Percentiles rank a stretch among this genome's conserved stretches.
Evolutionary conservation across 2,888 invertebrate genomes (phyloP).

Genomic region (Lasioglossum lativentre): DNA sequence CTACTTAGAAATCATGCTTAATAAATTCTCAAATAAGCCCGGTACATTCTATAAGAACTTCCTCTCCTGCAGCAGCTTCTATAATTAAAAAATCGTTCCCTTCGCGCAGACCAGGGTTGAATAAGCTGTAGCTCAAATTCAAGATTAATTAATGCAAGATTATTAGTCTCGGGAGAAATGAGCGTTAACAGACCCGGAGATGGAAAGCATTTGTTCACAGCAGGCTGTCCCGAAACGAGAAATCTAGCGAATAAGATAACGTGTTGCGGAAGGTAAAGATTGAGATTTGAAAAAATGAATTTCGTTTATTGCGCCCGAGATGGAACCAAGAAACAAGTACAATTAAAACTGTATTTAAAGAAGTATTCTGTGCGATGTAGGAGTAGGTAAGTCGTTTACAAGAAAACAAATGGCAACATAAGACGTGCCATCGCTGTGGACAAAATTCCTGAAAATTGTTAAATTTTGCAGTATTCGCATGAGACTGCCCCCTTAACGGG

Average conservation of each 20-base stretch:
- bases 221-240: neutral
- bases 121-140: neutral
- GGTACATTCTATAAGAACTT: neutral
- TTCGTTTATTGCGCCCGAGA: neutral
- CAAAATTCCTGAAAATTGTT: no score
- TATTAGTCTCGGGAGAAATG: neutral
- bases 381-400: neutral
- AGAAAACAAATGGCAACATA: neutral
- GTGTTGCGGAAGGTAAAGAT: neutral
- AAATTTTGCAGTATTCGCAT: neutral
- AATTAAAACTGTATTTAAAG: neutral
- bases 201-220: neutral
- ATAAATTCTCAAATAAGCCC: neutral
- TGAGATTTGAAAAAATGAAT: neutral
- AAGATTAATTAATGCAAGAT: neutral
- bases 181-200: neutral
- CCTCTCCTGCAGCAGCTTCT: neutral
- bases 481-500: neutral
- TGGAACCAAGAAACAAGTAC: neutral
- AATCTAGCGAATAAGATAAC: neutral
- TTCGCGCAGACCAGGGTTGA: neutral
- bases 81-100: neutral
- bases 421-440: no score
- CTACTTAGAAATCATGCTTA: neutral
- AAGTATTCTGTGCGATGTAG: neutral